These are phyloP conservation scores for Stichopus chloronotus DNA, from an alignment of 35 echinoderm and acorn worm species.

Conservation along the genomic window DNA sequence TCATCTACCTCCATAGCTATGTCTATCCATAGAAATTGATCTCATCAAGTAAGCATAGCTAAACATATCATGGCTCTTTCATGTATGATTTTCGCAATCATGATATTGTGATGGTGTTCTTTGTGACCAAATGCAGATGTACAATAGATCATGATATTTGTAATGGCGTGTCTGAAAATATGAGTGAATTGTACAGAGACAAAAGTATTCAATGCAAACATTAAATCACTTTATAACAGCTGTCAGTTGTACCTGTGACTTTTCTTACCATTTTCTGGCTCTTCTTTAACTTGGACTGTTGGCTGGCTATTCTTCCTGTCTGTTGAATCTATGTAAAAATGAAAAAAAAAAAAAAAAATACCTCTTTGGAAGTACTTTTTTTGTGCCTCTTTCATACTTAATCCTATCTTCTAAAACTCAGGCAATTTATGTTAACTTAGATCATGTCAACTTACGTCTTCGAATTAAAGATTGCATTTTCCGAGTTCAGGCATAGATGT, in stretches of 20 bases:
- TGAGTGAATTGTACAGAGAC: too few species aligned
- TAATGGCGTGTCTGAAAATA: background rate
- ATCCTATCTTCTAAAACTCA: too few species aligned
- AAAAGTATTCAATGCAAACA: too few species aligned
- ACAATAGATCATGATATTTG: background rate
- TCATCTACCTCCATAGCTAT: slow-evolving; percentile 37
- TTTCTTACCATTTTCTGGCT: background rate
- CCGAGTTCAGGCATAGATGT: too few species aligned
- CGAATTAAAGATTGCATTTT: too few species aligned
- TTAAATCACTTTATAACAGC: background rate
- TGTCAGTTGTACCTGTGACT: background rate
- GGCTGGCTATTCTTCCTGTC: background rate
- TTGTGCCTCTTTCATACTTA: too few species aligned
- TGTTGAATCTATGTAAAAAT: background rate
- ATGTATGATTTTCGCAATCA: background rate
- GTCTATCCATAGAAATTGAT: background rate
- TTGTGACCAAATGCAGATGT: background rate
- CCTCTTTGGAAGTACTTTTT: too few species aligned
- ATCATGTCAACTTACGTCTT: too few species aligned
- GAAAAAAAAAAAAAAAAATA: background rate
- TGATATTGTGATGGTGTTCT: background rate
- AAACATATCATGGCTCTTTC: background rate
- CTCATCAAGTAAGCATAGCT: background rate
- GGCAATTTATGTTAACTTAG: too few species aligned
- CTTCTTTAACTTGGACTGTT: background rate